Evolutionary conservation across 2,113 vertebrate species (phyloP), one percentile per base, ranked within the genome.

Genomic region (Embiotoca jacksoni): DNA sequence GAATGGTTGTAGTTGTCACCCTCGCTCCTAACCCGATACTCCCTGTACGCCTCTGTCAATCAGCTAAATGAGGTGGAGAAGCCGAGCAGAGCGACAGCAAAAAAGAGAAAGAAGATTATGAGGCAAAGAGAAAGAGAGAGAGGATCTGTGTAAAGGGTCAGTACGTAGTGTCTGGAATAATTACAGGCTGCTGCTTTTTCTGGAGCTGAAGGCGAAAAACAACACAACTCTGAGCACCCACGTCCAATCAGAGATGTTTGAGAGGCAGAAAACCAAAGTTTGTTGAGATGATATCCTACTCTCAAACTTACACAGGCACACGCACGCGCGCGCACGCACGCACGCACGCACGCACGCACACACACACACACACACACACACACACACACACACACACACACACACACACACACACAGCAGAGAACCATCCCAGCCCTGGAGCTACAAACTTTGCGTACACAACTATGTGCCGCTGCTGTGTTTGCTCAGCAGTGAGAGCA

Each of bases 361-460:
- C 60, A 57, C 72, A 66, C 64, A 71, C 56, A 53, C 56, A 56
- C 41, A 41, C 10, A 44, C 41, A 82, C 54, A 58, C 56, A 79
- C 59, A 63, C 52, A 77, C 60, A 64, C 10, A 44, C 41, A 82
- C 54, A 58, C 56, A 79, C 59, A 63, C 52, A 77, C 60, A 76
- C 55, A 78, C 74, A 54, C 60, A 57, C 72, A 66, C 64, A 71
- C 56, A 53, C 56, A 56, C 41, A 41, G 30, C 32, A 56, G 49
- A 55, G 67, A 62, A 83, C 90, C 88, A 90, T 90, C 91, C 94
- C 91, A 91, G 92, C 94, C 95, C 93, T 83, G 50, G 31, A 92
- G 95, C 92, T 88, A 95, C 88, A 92, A 86, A 93, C 86, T 94
- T 91, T 82, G 66, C 84, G 83, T 46, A 66, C 74, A 76, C 88